Evolutionary conservation across 1,140 invertebrate species (phyloP), one percentile per base, ranked within the genome.

Genomic region (Marisa cornuarietis): DNA sequence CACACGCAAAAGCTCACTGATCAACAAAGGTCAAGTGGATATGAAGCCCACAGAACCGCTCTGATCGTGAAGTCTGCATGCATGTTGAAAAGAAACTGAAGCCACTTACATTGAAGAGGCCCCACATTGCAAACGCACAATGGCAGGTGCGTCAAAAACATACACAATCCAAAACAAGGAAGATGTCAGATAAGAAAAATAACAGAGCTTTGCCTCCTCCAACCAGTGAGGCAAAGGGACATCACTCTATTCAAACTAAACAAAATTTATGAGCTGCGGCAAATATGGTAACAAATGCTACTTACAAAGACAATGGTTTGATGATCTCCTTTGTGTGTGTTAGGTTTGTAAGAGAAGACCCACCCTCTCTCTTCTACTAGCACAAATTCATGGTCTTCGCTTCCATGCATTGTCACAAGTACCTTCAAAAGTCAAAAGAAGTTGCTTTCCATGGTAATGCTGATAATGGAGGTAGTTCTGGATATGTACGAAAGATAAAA

Each of bases 251-350:
- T 0, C 22, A 54, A 18, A 16, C 31, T 52, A 68, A 49, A n/a
- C 31, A 51, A 66, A 31, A 74, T 3, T 2, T 20, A 11, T 16
- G 18, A 20, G 13, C 72, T 74, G 72, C 6, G 22, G 20, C 14
- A 52, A 78, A 54, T 65, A 71, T 42, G 31, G 31, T 42, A 42
- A 42, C 31, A 42, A 42, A 42, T 68, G 5, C 9, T 85, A 96
- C 95, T 90, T 96, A 98, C 95, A 92, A 95, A 97, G 82, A 98
- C 93, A 87, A 98, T 95, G 91, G 97, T 97, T 88, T 98, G 96
- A 91, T 98, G 96, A 89, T 98, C 96, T 69, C 96, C 96, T 87
- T 94, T 95, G 5, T 95, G 96, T 26, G 96, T 97, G 76, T 95
- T 92, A 2, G 97, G 96, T 95, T 86, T 86, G 84, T 93, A 93